Conservation (phyloP, 2,888 invertebrate species). For the Dinocampus coccinellae region DNA sequence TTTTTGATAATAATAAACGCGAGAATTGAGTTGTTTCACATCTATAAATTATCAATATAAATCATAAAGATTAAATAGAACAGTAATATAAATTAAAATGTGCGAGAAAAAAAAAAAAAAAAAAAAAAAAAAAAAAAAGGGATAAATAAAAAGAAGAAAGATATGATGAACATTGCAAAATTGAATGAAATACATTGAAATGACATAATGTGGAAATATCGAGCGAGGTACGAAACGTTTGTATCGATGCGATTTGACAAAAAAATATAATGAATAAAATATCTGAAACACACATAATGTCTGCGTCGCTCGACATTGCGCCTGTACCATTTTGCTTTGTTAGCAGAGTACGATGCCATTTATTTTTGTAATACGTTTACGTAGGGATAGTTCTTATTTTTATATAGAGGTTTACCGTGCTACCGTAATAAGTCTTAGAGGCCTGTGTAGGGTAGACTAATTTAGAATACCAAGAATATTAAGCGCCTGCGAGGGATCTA, state of each 20-base stretch:
- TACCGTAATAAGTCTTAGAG: constrained; percentile 67
- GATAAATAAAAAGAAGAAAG: neutral
- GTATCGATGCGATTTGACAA: constrained; percentile 9
- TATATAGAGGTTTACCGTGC: constrained; percentile 66
- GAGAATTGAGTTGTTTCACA: constrained; percentile 3
- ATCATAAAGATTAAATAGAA: neutral
- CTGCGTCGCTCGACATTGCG: constrained; percentile 64
- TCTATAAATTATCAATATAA: neutral
- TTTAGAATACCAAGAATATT: constrained; percentile 51
- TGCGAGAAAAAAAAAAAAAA: neutral
- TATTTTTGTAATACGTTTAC: constrained; percentile 69
- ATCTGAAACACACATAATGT: constrained; percentile 30
- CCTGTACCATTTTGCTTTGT: constrained; percentile 69
- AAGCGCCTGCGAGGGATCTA: constrained; percentile 43
- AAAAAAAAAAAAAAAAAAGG: constrained; percentile 3
- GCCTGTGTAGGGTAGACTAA: constrained; percentile 63
- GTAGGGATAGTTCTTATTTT: constrained; percentile 66
- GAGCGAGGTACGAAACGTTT: constrained; percentile 25
- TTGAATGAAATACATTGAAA: constrained; percentile 7
- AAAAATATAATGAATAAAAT: constrained; percentile 24
- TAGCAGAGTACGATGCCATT: constrained; percentile 69
- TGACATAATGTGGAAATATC: constrained; percentile 21
- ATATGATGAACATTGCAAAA: neutral
- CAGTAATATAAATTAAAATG: neutral
- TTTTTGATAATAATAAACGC: neutral